Conservation (phyloP, 2,888 invertebrate genomes). For the Dynastes grantii region DNA sequence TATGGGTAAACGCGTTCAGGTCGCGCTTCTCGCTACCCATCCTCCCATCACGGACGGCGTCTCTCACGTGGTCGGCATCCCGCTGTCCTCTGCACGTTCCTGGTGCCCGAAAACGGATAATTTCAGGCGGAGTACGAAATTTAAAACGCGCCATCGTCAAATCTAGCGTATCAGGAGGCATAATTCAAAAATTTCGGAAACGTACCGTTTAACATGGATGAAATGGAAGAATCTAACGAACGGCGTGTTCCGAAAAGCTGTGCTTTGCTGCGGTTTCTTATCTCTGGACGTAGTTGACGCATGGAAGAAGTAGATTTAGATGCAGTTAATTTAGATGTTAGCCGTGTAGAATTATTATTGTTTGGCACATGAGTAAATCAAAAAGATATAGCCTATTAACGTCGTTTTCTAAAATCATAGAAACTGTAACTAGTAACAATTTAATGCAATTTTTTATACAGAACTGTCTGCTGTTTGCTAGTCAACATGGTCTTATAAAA, state of each 20-base stretch:
- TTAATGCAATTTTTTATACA: too few relatives aligned
- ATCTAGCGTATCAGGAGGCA: conserved; percentile 59
- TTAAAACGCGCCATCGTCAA: conserved; percentile 57
- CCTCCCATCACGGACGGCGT: background rate
- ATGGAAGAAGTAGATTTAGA: background rate
- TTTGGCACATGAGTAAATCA: too few relatives aligned
- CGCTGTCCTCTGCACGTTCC: background rate
- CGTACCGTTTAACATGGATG: conserved; percentile 58
- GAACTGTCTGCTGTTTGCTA: too few relatives aligned
- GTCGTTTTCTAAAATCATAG: too few relatives aligned
- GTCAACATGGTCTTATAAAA: too few relatives aligned
- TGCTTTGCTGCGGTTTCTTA: background rate
- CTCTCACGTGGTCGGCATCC: conserved; percentile 3
- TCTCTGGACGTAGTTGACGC: background rate
- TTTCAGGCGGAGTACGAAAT: conserved; percentile 48
- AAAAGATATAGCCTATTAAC: too few relatives aligned
- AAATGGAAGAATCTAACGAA: conserved; percentile 3
- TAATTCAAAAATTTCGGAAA: conserved; percentile 60
- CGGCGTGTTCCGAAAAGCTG: background rate
- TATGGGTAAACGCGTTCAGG: background rate
- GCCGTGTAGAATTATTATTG: background rate
- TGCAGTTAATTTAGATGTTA: background rate
- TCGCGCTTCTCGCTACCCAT: conserved; percentile 15
- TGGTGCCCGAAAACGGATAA: conserved; percentile 41
- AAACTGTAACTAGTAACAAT: too few relatives aligned